Base-by-base conservation (phyloP, 2,888 invertebrate species). In the Plemyria rubiginata region DNA sequence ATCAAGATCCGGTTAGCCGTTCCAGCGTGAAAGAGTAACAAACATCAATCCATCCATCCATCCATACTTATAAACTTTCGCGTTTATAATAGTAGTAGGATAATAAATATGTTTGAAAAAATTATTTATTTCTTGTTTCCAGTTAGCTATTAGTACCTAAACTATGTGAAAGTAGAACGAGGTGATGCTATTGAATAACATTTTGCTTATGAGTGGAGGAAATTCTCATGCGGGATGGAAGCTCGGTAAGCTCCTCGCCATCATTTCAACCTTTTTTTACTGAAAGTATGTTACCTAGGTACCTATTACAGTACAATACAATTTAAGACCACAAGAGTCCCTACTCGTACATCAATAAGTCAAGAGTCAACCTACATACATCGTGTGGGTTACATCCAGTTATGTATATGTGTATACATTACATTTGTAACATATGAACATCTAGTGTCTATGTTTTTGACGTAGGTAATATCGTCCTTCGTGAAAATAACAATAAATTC, bases 141-240 rank as follows among this genome's bases (percentile, higher is more conserved):
- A 22, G 22, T 22, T 22, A 22, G 22, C 22, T 22, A 22, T n/a
- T 2, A 11, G 9, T 38, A 38, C 36, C 36, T 11, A 38, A 9
- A 38, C 36, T 11, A 11, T 0, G 9, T 48, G 11, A 48, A 56
- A 41, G 48, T 43, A 57, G 36, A 62, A 58, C 46, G 50, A 48
- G 28, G 53, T 49, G 45, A 57, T n/a, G 45, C 58, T 62, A 58
- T 62, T 64, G 43, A 64, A 60, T 56, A 63, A 55, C 59, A 55
- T 52, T 58, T 59, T 50, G 41, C 48, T 52, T 64, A 55, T 12
- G 55, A 64, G 41, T 46, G 43, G 36, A 49, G 59, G 48, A 60
- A 55, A 55, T 64, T 64, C 59, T 55, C 56, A 56, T 52, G 36
- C 28, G 51, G 49, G 54, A 54, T 60, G 50, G 16, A 49, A 43